Percentiles rank a stretch among this genome's conserved stretches.
These are phyloP conservation scores for Siniperca knerii DNA, from an alignment of 2,113 vertebrate genomes.

Conservation along the genomic window DNA sequence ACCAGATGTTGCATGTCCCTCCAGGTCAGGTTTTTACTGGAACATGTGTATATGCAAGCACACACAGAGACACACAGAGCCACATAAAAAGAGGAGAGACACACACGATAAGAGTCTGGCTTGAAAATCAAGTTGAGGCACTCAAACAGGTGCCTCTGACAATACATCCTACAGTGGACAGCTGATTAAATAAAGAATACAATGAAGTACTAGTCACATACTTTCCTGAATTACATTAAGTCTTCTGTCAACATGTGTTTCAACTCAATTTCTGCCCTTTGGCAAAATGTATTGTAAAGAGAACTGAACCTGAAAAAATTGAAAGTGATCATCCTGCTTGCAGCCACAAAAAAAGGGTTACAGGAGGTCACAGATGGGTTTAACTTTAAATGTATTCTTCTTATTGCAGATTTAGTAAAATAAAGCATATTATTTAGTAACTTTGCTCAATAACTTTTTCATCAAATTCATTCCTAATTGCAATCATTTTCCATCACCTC, in stretches of 20 bases:
- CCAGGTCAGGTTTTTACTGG: conserved; percentile 97
- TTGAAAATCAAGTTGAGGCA: conserved; percentile 27
- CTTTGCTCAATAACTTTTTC: conserved; percentile 11
- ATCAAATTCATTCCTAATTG: conserved; percentile 39
- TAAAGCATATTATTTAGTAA: conserved; percentile 2
- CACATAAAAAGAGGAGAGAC: neutral
- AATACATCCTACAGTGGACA: conserved; percentile 32
- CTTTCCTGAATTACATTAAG: conserved; percentile 6
- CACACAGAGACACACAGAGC: conserved; percentile 20
- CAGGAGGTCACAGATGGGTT: conserved; percentile 11
- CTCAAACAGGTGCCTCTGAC: conserved; percentile 24
- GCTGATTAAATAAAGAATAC: conserved; percentile 45
- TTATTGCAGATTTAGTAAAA: conserved; percentile 24
- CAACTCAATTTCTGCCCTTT: conserved; percentile 27
- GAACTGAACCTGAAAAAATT: conserved; percentile 3
- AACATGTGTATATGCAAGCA: conserved; percentile 24
- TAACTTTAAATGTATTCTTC: conserved; percentile 1
- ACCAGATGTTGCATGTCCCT: conserved; percentile 99
- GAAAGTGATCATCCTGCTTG: conserved; percentile 6
- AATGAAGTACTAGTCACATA: conserved; percentile 17
- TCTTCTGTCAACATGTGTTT: conserved; percentile 23
- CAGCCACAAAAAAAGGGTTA: conserved; percentile 9
- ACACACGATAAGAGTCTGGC: conserved; percentile 21
- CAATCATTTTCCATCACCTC: conserved; percentile 22
- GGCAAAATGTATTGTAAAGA: conserved; percentile 28